A percentile compares a stretch with the other conserved stretches of the same genome.
These are phyloP conservation scores for Dipodomys merriami DNA, from an alignment of 2,113 vertebrate species.

Conservation along the genomic window DNA sequence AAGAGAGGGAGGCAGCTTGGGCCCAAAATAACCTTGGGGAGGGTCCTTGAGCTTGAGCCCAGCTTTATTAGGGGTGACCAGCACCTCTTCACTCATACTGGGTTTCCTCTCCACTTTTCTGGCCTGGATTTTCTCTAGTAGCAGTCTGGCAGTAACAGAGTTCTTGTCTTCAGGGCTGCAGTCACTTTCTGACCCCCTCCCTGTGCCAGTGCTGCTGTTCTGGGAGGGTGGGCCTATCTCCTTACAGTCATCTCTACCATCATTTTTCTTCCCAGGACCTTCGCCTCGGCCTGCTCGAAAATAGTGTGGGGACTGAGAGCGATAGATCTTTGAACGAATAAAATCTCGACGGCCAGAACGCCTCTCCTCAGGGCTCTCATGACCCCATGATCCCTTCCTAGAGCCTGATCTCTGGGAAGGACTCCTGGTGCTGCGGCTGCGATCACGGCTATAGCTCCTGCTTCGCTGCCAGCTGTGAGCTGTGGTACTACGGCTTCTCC, in stretches of 20 bases:
- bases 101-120: slow-evolving; percentile 89
- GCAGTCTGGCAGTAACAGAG: slow-evolving; percentile 93
- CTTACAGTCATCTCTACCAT: slow-evolving; percentile 85
- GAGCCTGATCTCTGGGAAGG: slow-evolving; percentile 92
- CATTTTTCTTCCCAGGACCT: slow-evolving; percentile 82
- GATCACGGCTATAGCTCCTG: slow-evolving; percentile 93
- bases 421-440: slow-evolving; percentile 91
- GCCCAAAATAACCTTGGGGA: slow-evolving; percentile 98
- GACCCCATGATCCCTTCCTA: slow-evolving; percentile 87
- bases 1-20: slow-evolving; percentile 95
- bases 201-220: slow-evolving; percentile 75
- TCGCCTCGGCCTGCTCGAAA: slow-evolving; percentile 83
- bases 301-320: slow-evolving; percentile 95
- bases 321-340: slow-evolving; percentile 96
- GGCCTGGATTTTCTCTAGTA: slow-evolving; percentile 96
- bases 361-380: slow-evolving; percentile 88
- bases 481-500: slow-evolving; percentile 89
- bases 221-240: slow-evolving; percentile 81
- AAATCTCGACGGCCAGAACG: slow-evolving; percentile 91
- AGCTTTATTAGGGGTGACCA: slow-evolving; percentile 87
- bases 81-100: slow-evolving; percentile 84
- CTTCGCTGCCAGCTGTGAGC: slow-evolving; percentile 89
- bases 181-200: slow-evolving; percentile 82
- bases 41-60: slow-evolving; percentile 97
- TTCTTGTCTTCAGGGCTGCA: slow-evolving; percentile 93